Evolutionary conservation across 2,113 vertebrate species (phyloP).

Genomic region (Phalacrocorax brasilianus): DNA sequence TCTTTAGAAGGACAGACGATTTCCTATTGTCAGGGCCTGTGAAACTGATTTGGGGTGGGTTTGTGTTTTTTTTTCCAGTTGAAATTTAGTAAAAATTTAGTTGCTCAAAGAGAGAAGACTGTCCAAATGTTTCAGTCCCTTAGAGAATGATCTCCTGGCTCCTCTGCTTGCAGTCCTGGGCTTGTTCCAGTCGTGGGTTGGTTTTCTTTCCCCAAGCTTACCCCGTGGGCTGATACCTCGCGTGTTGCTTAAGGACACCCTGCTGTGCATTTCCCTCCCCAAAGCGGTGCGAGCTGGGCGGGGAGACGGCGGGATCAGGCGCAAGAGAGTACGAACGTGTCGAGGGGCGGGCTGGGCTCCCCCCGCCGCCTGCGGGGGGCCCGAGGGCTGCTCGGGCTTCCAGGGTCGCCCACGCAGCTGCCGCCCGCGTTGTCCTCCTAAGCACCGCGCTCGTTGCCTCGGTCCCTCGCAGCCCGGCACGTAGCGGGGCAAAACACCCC

Average conservation of each 20-base stretch:
- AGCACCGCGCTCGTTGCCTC: no score
- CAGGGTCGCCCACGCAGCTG: no score
- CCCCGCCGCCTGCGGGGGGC: neutral
- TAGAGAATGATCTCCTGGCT: neutral
- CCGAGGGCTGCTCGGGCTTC: neutral
- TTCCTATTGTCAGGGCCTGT: neutral
- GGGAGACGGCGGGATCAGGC: neutral
- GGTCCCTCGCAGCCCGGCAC: no score
- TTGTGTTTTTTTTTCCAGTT: neutral
- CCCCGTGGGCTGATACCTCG: no score
- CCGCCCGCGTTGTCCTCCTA: no score
- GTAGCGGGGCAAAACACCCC: no score
- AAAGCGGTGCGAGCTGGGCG: neutral
- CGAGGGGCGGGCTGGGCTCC: rapidly evolving
- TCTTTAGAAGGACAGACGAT: neutral
- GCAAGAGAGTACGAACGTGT: rapidly evolving
- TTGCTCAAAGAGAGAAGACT: neutral
- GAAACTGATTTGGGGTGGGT: neutral
- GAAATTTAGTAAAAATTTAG: neutral
- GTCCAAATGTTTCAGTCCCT: neutral
- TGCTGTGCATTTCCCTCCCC: neutral
- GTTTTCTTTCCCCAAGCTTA: rapidly evolving
- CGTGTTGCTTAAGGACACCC: no score
- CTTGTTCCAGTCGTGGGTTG: neutral
- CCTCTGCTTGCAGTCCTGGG: neutral